Evolutionary conservation across 2,113 vertebrate species (phyloP).

Genomic region (Sprattus sprattus): DNA sequence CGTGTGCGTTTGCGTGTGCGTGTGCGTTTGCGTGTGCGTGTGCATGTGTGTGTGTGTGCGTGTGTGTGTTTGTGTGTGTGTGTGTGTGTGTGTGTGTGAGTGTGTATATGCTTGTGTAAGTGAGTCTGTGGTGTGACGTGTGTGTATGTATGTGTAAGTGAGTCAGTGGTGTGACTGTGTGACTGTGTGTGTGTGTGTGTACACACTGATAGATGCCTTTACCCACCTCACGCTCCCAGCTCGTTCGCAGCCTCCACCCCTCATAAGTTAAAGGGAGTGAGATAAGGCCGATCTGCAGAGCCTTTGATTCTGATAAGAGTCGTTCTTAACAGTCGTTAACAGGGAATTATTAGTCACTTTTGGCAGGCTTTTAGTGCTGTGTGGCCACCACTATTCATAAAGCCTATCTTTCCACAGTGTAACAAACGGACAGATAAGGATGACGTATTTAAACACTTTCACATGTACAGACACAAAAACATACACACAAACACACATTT

Average conservation of each 20-base stretch:
- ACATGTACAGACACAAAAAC: not conserved
- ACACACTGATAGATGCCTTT: too few species aligned
- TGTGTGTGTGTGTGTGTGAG: not conserved
- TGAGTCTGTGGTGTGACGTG: not conserved
- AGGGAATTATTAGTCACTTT: not conserved
- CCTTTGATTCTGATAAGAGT: not conserved
- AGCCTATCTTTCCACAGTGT: not conserved
- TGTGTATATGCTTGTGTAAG: not conserved
- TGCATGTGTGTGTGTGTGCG: not conserved
- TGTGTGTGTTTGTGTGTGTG: not conserved
- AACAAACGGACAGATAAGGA: not conserved
- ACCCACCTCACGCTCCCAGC: not conserved
- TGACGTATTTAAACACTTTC: not conserved
- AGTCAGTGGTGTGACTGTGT: not conserved
- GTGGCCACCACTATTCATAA: not conserved
- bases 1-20: not conserved
- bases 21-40: not conserved
- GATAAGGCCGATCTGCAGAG: not conserved
- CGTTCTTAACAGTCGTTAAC: not conserved
- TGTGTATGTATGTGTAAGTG: not conserved
- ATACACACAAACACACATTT: not conserved
- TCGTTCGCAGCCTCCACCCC: not conserved
- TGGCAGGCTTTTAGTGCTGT: not conserved
- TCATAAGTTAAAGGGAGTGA: not conserved
- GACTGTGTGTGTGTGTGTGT: not conserved